Base-by-base conservation (phyloP, 2,888 invertebrate species). In the Cerceris ruficornis region DNA sequence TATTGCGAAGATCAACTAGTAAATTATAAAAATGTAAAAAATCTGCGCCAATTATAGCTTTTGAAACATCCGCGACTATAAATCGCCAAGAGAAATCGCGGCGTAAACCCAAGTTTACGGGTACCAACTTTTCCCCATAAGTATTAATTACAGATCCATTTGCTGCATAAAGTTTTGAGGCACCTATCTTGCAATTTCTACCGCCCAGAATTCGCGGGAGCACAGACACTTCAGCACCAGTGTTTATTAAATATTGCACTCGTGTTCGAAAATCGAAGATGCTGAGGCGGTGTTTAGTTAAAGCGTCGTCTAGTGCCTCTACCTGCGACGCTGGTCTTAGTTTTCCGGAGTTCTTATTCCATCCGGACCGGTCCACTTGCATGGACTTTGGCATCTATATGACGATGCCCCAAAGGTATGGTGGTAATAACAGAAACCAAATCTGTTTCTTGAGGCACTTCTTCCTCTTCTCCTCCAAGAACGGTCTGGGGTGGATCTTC, bases 71-170 rank as follows among this genome's bases (percentile, higher is more conserved):
- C 7, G 60, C 14, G 9, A 60, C 42, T 0, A 60, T 52, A 17
- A 68, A 68, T 6, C 11, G 7, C 52, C 15, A 62, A 7, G 9
- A 7, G 28, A 68, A 68, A 17, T 28, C 13, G 11, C 61, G 52
- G 13, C 54, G 39, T 42, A 69, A 43, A 1, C 54, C 55, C 7
- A 61, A 42, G 17, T 61, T n/a, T 7, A 69, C 2, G 1, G 14
- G 41, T 2, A 69, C 5, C 4, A 6, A 13, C 8, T 15, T 52
- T 52, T 28, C 15, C 6, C 61, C 69, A 43, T 52, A 69, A 11
- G 69, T 69, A 5, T 41, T 8, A 52, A 69, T 69, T 7, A 7
- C 54, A n/a, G 54, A 17, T 7, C 46, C 46, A 28, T 69, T 69
- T 7, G 69, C 69, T 14, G 69, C 69, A 39, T 55, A 69, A 2